phyloP scores from a whole-genome alignment of 2,113 vertebrate genomes.

The Okapia johnstoni region DNA sequence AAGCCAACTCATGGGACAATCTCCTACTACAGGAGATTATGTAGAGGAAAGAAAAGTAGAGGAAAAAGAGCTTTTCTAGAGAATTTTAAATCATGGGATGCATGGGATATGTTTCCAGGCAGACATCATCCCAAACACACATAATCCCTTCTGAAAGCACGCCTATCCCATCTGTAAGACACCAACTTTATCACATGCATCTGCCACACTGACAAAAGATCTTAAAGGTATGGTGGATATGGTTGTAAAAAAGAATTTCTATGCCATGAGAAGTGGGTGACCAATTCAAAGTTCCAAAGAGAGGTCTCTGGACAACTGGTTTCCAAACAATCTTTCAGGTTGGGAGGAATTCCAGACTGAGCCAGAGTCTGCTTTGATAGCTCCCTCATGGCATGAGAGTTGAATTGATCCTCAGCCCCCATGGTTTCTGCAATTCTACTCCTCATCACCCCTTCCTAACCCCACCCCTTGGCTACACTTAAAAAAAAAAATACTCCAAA shows the following conservation, averaged over 20 bases:
- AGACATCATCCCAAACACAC: not conserved
- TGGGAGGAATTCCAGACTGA: constrained; percentile 37
- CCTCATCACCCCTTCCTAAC: not conserved
- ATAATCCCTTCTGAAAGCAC: constrained; percentile 28
- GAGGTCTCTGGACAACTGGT: not conserved
- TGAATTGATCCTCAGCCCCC: not conserved
- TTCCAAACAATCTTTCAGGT: constrained; percentile 36
- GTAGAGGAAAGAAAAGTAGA: not conserved
- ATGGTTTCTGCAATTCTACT: not conserved
- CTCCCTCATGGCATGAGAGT: not conserved
- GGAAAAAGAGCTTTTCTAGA: not conserved
- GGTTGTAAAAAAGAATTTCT: not conserved
- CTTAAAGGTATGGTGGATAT: not conserved
- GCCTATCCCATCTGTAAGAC: not conserved
- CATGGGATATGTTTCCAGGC: not conserved
- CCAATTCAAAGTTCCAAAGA: not conserved
- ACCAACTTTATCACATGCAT: not conserved
- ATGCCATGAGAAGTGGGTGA: not conserved
- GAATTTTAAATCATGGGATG: not conserved
- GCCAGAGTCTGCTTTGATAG: constrained; percentile 33
- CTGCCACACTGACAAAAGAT: not conserved
- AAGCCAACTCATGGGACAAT: not conserved
- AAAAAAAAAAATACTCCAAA: constrained; percentile 52
- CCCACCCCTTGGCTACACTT: not conserved
- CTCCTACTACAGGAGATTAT: not conserved